Base-by-base conservation (phyloP, 2,113 vertebrate genomes). In the Athene cunicularia region DNA sequence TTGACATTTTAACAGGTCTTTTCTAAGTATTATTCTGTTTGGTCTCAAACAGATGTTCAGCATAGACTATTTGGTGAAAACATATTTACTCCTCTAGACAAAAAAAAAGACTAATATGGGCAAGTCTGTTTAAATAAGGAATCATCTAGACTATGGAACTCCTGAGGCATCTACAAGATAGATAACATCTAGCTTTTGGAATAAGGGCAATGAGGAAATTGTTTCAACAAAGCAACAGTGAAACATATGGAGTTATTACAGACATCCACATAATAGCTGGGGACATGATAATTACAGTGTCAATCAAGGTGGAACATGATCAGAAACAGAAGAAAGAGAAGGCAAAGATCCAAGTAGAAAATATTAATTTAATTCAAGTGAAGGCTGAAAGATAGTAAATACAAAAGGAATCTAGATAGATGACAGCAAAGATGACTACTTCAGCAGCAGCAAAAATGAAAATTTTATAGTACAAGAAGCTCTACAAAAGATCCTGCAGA, bases 251-350 rank as follows among this genome's bases (percentile, higher is more conserved):
- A 86, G 80, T 55, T 92, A 92, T 83, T 93, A 63, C 10, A 92
- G 82, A 59, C 43, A 88, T 71, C 56, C 43, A 80, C 21, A 49
- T 77, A 91, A 93, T 70, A 94, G 60, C 59, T 41, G 47, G 27
- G 77, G 76, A 95, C 68, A 37, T 56, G 30, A 16, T 95, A 92
- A 91, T 95, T 95, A 76, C 50, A 50, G 8, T n/a, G 93, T 93
- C 94, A 95, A 77, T 94, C 92, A 94, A 70, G 63, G 74, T 37
- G 14, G 67, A 88, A 90, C 32, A 75, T 6, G 30, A 91, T 64
- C 94, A 95, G 86, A 85, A 95, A 92, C 33, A 92, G 83, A 95
- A 76, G 74, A 90, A 94, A 94, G 56, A 27, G 22, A 91, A 91
- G 79, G 76, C 63, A 81, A 95, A 79, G 28, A 50, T 80, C 74